Evolutionary conservation across 2,113 vertebrate genomes (phyloP), one percentile per base, ranked within the genome.

Genomic region (Chaetodon trifascialis): DNA sequence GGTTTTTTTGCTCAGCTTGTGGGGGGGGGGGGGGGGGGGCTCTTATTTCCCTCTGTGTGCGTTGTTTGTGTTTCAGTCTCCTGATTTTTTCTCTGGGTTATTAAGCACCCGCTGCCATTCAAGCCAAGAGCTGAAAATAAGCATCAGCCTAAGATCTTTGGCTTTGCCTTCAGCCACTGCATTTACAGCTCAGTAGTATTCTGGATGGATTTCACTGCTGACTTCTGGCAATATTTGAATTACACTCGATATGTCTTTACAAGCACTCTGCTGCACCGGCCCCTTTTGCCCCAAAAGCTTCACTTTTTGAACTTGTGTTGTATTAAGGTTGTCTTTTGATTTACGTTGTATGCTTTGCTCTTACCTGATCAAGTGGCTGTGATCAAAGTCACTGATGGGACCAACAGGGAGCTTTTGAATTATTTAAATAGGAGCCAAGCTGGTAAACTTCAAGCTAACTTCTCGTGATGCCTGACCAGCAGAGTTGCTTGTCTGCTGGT

Each of bases 181-280:
- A 36, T 69, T 67, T 59, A 63, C 44, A 76, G 62, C 68, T 80
- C 38, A 2, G n/a, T 19, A 47, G 12, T 60, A 15, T 59, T 47
- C 69, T 54, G 67, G 25, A 79, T 63, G 23, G 69, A 76, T 82
- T 82, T 68, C 9, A 70, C 0, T 44, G 58, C 73, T 81, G 72
- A 85, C 86, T 84, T 40, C 80, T 67, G 74, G 84, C 54, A 42
- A n/a, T 82, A 60, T 79, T 46, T 82, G 77, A 87, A 30, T 69
- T 68, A n/a, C 60, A 73, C 47, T 85, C 69, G 2, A 77, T 73
- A 69, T 11, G 36, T 75, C 75, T 83, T 80, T 60, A 42, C 44
- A 74, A 23, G 36, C 52, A 14, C 70, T 11, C 3, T 16, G 12
- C 51, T 49, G 0, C 51, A 65, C 59, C 10, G 4, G 44, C 19